Evolutionary conservation across 1,140 invertebrate genomes (phyloP), one percentile per base, ranked within the genome.

Genomic region (Zaprionus capensis): DNA sequence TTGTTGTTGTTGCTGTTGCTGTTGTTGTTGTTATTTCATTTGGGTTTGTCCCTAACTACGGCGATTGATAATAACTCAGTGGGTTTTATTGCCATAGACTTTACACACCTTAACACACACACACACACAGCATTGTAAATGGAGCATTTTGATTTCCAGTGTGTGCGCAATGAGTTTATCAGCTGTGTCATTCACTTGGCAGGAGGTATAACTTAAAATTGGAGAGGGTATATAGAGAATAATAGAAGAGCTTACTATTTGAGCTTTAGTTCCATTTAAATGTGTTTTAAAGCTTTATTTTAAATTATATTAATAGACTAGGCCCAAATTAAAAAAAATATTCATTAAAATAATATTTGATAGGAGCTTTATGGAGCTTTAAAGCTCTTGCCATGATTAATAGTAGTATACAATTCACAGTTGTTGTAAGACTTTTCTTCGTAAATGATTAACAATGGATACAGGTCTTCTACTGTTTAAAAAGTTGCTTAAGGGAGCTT

Each of bases 1-100:
- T 65, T 65, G 31, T 65, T 55, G 17, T 64, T 49, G 28, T 51
- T 38, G 22, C 59, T 49, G 28, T 51, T 38, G 26, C 31, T 65
- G 31, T 65, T 55, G 17, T 64, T 49, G 28, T 53, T 38, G 26
- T 41, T 46, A 71, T 31, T 44, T 38, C 57, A 53, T 57, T 24
- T 34, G 53, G 24, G 31, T 51, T 70, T 74, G 41, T 38, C 73
- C 68, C 68, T 59, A 71, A 71, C 73, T 59, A 71, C 73, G 61
- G 59, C 76, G 81, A 87, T 87, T 87, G 84, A 86, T 70, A 83
- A 80, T 86, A 83, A 80, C 74, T 86, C 73, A 83, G 78, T 83
- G 79, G 71, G 69, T 77, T 44, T 86, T 80, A 83, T 81, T 82
- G 70, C 69, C 82, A 71, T 70, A 66, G 71, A 59, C 78, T 56